Evolutionary conservation across 2,797 vertebrate species (phyloP).

Genomic region (Labeo calbasu): DNA sequence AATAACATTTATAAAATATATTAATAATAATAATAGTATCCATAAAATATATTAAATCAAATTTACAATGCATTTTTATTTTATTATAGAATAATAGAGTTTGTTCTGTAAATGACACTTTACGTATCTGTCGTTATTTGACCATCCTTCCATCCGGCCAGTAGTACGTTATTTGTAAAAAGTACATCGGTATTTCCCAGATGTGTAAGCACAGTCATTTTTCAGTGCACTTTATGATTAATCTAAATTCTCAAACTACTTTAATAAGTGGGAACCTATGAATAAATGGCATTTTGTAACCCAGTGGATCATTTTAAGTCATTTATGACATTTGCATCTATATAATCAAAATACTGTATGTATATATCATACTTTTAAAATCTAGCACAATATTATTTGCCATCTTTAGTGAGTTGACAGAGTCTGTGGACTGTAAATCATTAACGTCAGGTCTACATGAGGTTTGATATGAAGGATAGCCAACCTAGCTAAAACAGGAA

Average conservation of each 20-base stretch:
- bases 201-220: neutral
- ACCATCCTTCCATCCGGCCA: neutral
- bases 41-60: neutral
- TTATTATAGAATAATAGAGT: neutral
- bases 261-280: neutral
- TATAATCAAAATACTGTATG: neutral
- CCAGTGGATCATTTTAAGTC: neutral
- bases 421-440: conserved; percentile 16
- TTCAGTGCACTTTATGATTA: neutral
- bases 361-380: neutral
- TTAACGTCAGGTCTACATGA: neutral
- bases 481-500: neutral
- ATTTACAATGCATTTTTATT: neutral
- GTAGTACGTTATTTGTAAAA: neutral
- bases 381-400: neutral
- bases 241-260: neutral
- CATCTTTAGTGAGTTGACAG: neutral
- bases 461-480: neutral
- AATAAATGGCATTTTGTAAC: neutral
- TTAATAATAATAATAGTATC: neutral
- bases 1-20: no score
- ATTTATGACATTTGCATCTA: neutral
- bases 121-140: neutral
- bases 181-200: neutral
- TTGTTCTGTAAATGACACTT: neutral